Evolutionary conservation across 1,140 invertebrate genomes (phyloP).

Genomic region (Galleria mellonella): DNA sequence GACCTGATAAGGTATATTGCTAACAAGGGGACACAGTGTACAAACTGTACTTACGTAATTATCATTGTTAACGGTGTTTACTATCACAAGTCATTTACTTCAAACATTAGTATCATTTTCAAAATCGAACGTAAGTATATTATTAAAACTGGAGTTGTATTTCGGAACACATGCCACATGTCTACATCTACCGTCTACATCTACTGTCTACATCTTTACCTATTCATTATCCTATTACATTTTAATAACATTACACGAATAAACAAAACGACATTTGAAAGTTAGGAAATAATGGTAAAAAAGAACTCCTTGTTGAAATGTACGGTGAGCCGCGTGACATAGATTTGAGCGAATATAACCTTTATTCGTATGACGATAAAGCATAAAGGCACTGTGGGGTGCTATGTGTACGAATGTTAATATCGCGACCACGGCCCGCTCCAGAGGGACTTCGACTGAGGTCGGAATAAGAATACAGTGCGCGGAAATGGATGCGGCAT

Average conservation of each 20-base stretch:
- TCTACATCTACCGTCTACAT: no score
- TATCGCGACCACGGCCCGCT: constrained; percentile 58
- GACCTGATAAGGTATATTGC: no score
- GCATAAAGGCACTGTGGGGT: neutral
- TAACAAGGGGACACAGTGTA: no score
- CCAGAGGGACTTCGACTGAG: constrained; percentile 43
- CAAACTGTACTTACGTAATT: no score
- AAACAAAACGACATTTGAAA: constrained; percentile 24
- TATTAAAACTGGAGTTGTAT: no score
- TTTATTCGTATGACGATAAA: neutral
- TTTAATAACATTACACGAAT: constrained; percentile 1
- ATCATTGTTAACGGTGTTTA: no score
- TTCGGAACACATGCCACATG: no score
- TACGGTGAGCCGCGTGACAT: constrained; percentile 5
- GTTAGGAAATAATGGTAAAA: constrained; percentile 31
- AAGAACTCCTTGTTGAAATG: constrained; percentile 21
- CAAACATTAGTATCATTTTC: no score
- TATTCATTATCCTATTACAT: no score
- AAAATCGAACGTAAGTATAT: no score
- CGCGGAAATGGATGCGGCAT: constrained; percentile 1
- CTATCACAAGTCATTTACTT: no score
- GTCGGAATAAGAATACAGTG: neutral
- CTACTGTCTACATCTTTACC: no score
- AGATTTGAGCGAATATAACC: neutral
- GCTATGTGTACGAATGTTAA: constrained; percentile 53